These are phyloP conservation scores for Anoplius nigerrimus DNA, from an alignment of 2,888 invertebrate genomes.

Conservation along the genomic window DNA sequence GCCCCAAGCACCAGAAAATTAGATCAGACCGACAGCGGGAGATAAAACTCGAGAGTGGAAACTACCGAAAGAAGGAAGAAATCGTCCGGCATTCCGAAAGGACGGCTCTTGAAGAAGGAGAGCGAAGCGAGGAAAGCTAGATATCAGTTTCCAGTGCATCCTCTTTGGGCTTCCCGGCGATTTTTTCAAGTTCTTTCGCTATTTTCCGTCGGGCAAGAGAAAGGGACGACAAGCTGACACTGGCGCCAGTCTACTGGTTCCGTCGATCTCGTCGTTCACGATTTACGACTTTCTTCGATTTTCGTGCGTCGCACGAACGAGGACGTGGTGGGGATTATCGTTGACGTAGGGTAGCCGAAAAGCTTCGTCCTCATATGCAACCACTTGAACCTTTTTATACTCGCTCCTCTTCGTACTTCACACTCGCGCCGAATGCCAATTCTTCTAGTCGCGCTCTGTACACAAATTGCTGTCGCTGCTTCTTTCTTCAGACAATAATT, in stretches of 20 bases:
- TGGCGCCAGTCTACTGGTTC: conserved; percentile 43
- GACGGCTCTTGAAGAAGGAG: not conserved
- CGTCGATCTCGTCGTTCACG: conserved; percentile 25
- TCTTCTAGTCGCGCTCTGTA: conserved; percentile 12
- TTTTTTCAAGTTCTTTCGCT: not conserved
- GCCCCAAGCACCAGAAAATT: not conserved
- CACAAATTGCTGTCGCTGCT: not conserved
- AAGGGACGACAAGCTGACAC: conserved; percentile 4
- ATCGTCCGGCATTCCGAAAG: not conserved
- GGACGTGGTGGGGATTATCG: conserved; percentile 30
- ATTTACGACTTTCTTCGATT: conserved; percentile 51
- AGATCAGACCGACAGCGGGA: not conserved
- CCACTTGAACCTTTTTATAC: conserved; percentile 55
- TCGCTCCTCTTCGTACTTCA: conserved; percentile 50
- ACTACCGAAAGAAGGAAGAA: not conserved
- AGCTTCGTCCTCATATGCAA: conserved; percentile 51
- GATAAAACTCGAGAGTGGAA: not conserved
- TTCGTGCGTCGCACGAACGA: conserved; percentile 13
- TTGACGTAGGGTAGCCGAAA: conserved; percentile 52
- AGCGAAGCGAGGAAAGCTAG: not conserved
- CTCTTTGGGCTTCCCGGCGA: not conserved
- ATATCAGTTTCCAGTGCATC: not conserved
- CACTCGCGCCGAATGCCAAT: conserved; percentile 37
- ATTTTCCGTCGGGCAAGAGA: conserved; percentile 11
- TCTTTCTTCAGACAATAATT: no score